Percentiles rank a stretch among this genome's conserved stretches.
Conservation (phyloP, 2,797 vertebrate genomes). For the Gymnothorax reevesii region DNA sequence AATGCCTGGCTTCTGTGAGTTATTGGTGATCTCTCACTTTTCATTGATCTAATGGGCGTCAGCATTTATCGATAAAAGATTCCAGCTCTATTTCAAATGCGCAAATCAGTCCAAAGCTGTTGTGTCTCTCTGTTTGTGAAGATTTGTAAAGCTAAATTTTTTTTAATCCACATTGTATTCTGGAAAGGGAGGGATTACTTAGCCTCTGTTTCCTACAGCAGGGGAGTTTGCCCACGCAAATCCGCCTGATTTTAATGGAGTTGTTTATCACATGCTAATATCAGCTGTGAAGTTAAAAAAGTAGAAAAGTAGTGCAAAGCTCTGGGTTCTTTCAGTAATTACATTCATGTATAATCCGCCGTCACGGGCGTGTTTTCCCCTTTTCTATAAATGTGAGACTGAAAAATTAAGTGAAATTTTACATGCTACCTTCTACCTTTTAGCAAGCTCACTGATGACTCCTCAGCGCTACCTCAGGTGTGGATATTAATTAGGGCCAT, state of each 20-base stretch:
- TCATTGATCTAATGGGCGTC: too few species aligned
- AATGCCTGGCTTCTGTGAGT: too few species aligned
- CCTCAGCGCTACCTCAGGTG: not conserved
- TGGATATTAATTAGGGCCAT: not conserved
- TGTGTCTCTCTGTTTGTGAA: slow-evolving; percentile 32
- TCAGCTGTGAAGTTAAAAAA: not conserved
- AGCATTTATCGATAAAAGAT: too few species aligned
- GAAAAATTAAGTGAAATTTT: not conserved
- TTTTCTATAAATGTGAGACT: not conserved
- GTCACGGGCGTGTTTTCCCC: not conserved
- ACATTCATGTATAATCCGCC: not conserved
- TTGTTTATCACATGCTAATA: not conserved
- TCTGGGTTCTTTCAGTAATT: not conserved
- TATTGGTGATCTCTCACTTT: too few species aligned
- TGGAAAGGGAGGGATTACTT: not conserved
- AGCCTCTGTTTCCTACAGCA: not conserved
- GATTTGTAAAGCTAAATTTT: slow-evolving; percentile 9
- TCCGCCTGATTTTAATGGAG: not conserved
- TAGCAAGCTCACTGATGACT: not conserved
- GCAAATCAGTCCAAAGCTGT: not conserved
- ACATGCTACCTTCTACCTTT: not conserved
- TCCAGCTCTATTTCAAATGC: too few species aligned
- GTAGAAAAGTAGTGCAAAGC: not conserved
- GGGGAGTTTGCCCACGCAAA: not conserved
- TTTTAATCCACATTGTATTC: not conserved